These are phyloP conservation scores for Dasypus novemcinctus DNA, from an alignment of 2,113 vertebrate genomes.

Conservation along the genomic window DNA sequence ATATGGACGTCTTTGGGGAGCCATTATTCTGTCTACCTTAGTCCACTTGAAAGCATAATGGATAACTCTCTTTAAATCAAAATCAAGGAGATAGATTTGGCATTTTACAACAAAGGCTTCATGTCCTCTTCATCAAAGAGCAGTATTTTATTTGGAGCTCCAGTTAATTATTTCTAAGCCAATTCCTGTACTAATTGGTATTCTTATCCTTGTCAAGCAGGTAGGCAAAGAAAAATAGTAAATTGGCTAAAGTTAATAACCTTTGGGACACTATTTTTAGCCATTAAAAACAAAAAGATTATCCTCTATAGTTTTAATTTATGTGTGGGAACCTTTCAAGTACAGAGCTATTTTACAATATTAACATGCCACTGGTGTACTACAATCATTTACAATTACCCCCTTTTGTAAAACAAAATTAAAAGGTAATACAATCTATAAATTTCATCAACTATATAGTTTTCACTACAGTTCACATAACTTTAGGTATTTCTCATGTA, in stretches of 20 bases:
- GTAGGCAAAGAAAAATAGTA: not conserved
- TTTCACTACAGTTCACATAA: not conserved
- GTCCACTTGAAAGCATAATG: not conserved
- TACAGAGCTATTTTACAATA: not conserved
- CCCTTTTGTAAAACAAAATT: not conserved
- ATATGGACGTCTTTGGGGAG: not conserved
- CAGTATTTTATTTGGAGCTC: not conserved
- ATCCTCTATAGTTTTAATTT: conserved; percentile 12
- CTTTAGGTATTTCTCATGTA: not conserved
- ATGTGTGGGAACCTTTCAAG: not conserved
- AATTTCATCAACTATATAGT: not conserved
- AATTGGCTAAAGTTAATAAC: not conserved
- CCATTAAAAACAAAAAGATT: not conserved
- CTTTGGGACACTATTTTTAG: not conserved
- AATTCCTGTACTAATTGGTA: not conserved
- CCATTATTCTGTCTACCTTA: not conserved
- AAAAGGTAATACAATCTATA: not conserved
- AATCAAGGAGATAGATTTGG: not conserved
- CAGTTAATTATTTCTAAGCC: not conserved
- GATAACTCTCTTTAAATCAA: not conserved
- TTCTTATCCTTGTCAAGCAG: not conserved
- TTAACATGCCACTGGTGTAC: not conserved
- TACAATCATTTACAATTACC: not conserved
- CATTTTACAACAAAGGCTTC: not conserved
- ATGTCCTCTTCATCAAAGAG: not conserved